Evolutionary conservation across 92 coral and sea anemone species (phyloP).

Genomic region (Zoanthus sansibaricus): DNA sequence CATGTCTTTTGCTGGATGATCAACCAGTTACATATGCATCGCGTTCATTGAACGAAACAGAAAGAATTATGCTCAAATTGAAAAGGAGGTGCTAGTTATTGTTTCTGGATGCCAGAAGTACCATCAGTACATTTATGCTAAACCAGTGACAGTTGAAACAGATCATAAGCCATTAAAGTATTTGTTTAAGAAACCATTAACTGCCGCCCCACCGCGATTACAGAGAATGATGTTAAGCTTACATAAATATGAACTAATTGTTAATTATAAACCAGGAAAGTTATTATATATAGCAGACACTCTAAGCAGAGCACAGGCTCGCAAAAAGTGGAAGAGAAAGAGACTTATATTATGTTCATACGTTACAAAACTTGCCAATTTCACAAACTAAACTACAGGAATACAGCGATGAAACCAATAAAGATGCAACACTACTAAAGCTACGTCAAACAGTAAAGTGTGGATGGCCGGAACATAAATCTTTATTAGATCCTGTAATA

Average conservation of each 20-base stretch:
- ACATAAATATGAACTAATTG: too few species aligned
- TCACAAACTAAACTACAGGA: constrained; percentile 43
- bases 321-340: neutral
- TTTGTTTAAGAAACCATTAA: too few species aligned
- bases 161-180: constrained; percentile 1
- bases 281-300: constrained; percentile 31
- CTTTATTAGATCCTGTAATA: constrained; percentile 18
- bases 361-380: constrained; percentile 53
- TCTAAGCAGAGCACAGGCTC: constrained; percentile 53
- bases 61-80: constrained; percentile 47
- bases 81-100: constrained; percentile 46
- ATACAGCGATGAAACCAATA: constrained; percentile 43
- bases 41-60: constrained; percentile 25
- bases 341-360: constrained; percentile 14
- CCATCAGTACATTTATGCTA: constrained; percentile 38
- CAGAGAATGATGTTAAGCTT: too few species aligned
- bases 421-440: constrained; percentile 40
- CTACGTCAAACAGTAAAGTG: constrained; percentile 26
- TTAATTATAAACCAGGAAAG: too few species aligned
- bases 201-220: too few species aligned
- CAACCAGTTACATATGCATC: constrained; percentile 49
- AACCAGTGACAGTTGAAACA: constrained; percentile 18
- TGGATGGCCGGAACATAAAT: constrained; percentile 55
- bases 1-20: constrained; percentile 67
- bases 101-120: constrained; percentile 40